These are phyloP conservation scores for Apantesis nais DNA, from an alignment of 2,888 invertebrate genomes.

Conservation along the genomic window DNA sequence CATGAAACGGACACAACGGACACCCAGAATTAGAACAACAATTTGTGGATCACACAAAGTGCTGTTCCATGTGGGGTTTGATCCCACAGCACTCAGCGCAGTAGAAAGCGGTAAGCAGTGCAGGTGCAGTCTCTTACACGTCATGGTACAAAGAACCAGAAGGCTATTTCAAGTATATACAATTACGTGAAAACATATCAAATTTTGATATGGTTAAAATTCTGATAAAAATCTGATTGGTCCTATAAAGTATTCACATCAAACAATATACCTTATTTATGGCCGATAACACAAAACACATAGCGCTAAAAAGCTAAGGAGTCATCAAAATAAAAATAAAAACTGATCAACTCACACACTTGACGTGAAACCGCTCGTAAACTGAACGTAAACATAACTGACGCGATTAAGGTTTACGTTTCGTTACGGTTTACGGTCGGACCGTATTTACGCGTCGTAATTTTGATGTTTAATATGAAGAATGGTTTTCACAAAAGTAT, in stretches of 20 bases:
- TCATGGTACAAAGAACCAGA: no score
- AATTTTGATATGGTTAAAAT: background rate
- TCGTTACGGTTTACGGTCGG: constrained; percentile 56
- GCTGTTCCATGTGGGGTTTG: no score
- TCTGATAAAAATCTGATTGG: background rate
- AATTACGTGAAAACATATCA: background rate
- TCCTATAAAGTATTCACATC: background rate
- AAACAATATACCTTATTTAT: constrained; percentile 17
- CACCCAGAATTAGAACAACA: no score
- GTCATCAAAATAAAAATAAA: constrained; percentile 29
- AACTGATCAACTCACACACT: constrained; percentile 42
- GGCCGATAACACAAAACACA: constrained; percentile 13
- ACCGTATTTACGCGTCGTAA: constrained; percentile 53
- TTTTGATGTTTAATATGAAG: constrained; percentile 40
- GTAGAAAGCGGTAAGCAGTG: no score
- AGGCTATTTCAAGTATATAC: no score
- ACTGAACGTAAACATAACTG: constrained; percentile 55
- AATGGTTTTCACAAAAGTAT: constrained; percentile 28
- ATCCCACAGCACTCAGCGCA: no score
- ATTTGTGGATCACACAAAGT: no score
- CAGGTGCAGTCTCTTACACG: no score
- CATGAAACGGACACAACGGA: no score
- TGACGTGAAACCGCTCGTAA: constrained; percentile 54
- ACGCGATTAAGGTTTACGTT: constrained; percentile 57
- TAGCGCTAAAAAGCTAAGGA: constrained; percentile 14